These are phyloP conservation scores for Agrenia bidenticulata DNA, from an alignment of 2,888 invertebrate species.

Conservation along the genomic window DNA sequence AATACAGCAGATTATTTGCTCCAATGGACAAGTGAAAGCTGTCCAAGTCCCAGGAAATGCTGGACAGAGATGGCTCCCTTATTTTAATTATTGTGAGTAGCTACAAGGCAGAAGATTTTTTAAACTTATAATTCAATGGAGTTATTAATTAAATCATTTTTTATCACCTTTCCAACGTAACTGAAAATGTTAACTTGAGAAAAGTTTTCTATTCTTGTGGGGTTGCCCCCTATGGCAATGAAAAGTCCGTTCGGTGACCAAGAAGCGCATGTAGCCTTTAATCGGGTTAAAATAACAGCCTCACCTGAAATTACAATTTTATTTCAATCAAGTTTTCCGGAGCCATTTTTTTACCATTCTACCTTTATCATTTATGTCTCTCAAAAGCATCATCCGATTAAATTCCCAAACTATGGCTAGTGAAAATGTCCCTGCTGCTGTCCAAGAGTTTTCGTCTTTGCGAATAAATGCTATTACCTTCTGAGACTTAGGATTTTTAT, in stretches of 20 bases:
- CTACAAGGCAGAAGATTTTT: background rate
- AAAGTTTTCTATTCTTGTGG: background rate
- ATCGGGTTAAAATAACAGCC: background rate
- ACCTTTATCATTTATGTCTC: background rate
- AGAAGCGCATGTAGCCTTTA: background rate
- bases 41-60: conserved; percentile 1
- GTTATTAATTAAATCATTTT: too few species aligned
- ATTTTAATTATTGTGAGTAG: background rate
- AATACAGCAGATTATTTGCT: background rate
- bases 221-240: background rate
- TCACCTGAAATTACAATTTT: too few species aligned
- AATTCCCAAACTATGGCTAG: background rate
- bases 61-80: background rate
- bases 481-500: background rate
- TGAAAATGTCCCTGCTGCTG: background rate
- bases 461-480: background rate
- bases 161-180: conserved; percentile 6
- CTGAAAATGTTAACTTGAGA: conserved; percentile 1
- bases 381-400: background rate
- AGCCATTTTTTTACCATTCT: background rate
- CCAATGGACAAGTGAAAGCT: background rate
- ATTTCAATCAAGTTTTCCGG: background rate
- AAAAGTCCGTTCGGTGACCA: conserved; percentile 5
- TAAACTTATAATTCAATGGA: too few species aligned
- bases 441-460: background rate